Percentiles rank a stretch among this genome's conserved stretches.
Evolutionary conservation across 2,888 invertebrate species (phyloP).

Genomic region (Sinodicranocentrus sp.): DNA sequence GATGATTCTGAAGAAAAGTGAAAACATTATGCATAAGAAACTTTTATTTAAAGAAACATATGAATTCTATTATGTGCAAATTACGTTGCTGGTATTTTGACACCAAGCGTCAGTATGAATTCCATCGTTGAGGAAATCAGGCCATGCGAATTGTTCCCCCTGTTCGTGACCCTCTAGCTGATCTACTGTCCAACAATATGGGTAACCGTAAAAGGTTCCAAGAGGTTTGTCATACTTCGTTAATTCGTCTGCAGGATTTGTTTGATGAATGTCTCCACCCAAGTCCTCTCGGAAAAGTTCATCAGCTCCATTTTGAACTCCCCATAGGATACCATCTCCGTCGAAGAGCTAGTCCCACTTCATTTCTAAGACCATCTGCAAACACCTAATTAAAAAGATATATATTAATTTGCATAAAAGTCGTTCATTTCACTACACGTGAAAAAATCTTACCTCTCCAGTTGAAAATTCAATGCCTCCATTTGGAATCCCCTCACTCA

Average conservation of each 20-base stretch:
- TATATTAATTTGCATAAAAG: slow-evolving; percentile 8
- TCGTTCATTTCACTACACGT: no score
- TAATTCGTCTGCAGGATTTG: slow-evolving; percentile 73
- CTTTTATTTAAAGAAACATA: no score
- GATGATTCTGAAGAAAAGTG: slow-evolving; percentile 62
- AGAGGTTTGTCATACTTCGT: slow-evolving; percentile 58
- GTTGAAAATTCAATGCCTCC: slow-evolving; percentile 35
- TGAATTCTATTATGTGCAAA: not conserved
- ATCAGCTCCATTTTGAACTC: slow-evolving; percentile 67
- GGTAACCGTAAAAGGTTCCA: slow-evolving; percentile 71
- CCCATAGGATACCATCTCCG: slow-evolving; percentile 50
- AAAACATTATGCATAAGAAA: not conserved
- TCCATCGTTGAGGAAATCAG: slow-evolving; percentile 68
- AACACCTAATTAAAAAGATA: slow-evolving; percentile 38
- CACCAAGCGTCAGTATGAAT: slow-evolving; percentile 74
- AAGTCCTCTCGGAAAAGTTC: slow-evolving; percentile 60
- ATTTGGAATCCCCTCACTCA: slow-evolving; percentile 26
- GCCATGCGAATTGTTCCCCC: slow-evolving; percentile 72
- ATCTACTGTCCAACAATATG: slow-evolving; percentile 72
- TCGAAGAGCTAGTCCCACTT: slow-evolving; percentile 68
- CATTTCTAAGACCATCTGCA: slow-evolving; percentile 68
- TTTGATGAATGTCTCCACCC: slow-evolving; percentile 72
- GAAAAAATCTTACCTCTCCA: not conserved
- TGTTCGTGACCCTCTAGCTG: slow-evolving; percentile 43
- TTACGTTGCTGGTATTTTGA: slow-evolving; percentile 64